phyloP scores from a whole-genome alignment of 2,113 vertebrate genomes.

The Aplodontia rufa region DNA sequence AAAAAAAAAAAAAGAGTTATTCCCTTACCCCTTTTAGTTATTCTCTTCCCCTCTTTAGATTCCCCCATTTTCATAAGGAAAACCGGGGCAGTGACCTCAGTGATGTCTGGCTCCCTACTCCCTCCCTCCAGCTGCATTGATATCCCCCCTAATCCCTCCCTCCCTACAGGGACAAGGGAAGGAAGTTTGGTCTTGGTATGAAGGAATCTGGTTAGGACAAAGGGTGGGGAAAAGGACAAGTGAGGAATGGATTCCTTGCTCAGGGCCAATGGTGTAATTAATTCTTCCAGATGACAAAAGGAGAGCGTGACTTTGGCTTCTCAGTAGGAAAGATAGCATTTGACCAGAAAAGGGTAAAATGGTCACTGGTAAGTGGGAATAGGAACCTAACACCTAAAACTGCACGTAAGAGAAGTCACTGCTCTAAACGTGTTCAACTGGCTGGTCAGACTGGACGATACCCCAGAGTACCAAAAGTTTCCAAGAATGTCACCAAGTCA shows the following conservation, averaged over 20 bases:
- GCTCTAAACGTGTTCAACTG: background rate
- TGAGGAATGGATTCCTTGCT: background rate
- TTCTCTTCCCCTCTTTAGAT: too few species aligned
- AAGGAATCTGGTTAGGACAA: background rate
- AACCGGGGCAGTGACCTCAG: background rate
- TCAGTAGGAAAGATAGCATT: background rate
- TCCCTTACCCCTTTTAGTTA: background rate
- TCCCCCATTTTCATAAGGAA: background rate
- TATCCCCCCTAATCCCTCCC: too few species aligned
- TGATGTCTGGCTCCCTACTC: background rate
- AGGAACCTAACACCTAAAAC: background rate
- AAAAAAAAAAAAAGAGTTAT: too few species aligned
- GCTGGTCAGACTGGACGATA: background rate
- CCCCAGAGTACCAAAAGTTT: background rate
- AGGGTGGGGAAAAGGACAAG: background rate
- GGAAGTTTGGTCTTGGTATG: background rate
- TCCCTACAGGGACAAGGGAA: background rate
- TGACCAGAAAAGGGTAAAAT: background rate
- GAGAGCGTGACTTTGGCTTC: background rate
- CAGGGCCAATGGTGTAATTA: too few species aligned
- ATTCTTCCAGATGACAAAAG: background rate
- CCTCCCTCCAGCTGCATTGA: too few species aligned
- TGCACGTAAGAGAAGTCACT: background rate
- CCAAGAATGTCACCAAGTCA: background rate
- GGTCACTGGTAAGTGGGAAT: background rate